phyloP scores from a whole-genome alignment of 2,797 vertebrate genomes.

The Caiman crocodilus region DNA sequence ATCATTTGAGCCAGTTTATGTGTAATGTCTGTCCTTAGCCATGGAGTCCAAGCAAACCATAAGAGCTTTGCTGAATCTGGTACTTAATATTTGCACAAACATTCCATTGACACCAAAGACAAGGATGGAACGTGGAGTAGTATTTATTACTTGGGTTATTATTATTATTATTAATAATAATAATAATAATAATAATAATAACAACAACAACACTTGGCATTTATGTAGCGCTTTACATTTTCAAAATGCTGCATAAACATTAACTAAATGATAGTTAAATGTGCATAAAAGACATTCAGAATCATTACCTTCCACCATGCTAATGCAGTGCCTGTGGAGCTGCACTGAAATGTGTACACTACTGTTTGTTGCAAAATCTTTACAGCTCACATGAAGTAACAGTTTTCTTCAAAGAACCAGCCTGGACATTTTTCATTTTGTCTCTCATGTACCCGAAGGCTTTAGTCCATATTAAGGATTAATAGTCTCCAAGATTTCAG shows the following conservation, averaged over 20 bases:
- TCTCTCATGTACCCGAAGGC: constrained; percentile 28
- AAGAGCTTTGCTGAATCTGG: constrained; percentile 28
- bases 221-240: constrained; percentile 66
- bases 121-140: constrained; percentile 36
- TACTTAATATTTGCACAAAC: constrained; percentile 1
- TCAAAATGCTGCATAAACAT: constrained; percentile 69
- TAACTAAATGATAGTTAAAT: constrained; percentile 72
- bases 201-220: constrained; percentile 64
- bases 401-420: constrained; percentile 62
- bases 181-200: constrained; percentile 57
- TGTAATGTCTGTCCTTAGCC: not conserved
- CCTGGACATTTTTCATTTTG: constrained; percentile 72
- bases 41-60: not conserved
- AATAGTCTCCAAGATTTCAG: constrained; percentile 73
- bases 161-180: too few species aligned
- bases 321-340: not conserved
- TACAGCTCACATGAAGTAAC: constrained; percentile 62
- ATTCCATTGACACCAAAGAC: constrained; percentile 43
- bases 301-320: constrained; percentile 53
- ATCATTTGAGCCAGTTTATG: not conserved
- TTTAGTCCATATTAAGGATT: constrained; percentile 72
- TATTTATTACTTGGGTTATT: constrained; percentile 66
- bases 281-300: constrained; percentile 65
- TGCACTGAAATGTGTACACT: constrained; percentile 21
- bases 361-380: constrained; percentile 63